Base-by-base conservation (phyloP, 2,888 invertebrate genomes). In the Cyrtodaria siliqua region DNA sequence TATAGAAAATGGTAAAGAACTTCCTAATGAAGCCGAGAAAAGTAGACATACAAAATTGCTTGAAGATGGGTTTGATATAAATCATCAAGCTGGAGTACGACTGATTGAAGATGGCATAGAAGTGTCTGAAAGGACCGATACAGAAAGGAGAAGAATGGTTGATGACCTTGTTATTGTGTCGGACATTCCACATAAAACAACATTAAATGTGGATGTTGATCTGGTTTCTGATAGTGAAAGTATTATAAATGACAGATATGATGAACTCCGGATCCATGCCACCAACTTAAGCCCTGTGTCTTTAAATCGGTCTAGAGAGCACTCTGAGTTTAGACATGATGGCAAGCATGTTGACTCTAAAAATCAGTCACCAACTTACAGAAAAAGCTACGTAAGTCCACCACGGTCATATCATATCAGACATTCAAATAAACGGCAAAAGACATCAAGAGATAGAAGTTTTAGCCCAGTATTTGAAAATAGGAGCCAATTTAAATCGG, bases 151-250 rank as follows among this genome's bases (percentile, higher is more conserved):
- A 24, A 62, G 40, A 40, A 23, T 44, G 44, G 44, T 44, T 3
- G 20, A 44, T 44, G 44, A 44, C 16, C 20, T 9, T 44, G 44
- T 44, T 6, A 44, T 20, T 4, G 44, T 44, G 12, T 4, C 33
- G 33, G 33, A 33, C 33, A 8, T 33, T 4, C 33, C 33, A 33
- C 33, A 8, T 4, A 12, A 33, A 4, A 4, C 4, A 12, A 8
- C 33, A 33, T 12, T 33, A 12, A 33, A 33, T 44, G 44, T 18
- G 6, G 20, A 44, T 16, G n/a, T 6, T 33, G 70, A 70, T 29
- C 47, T 63, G 50, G 42, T 63, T 18, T 63, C 63, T 3, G 71
- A 71, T 24, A 50, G 27, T 52, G 63, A 57, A 63, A 61, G 52
- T 29, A 40, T 40, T 24, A 47, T 24, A n/a, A 38, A 42, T 57